Percentiles rank a stretch among this genome's conserved stretches.
phyloP scores from a whole-genome alignment of 2,113 vertebrate genomes.

The Barnardius zonarius region DNA sequence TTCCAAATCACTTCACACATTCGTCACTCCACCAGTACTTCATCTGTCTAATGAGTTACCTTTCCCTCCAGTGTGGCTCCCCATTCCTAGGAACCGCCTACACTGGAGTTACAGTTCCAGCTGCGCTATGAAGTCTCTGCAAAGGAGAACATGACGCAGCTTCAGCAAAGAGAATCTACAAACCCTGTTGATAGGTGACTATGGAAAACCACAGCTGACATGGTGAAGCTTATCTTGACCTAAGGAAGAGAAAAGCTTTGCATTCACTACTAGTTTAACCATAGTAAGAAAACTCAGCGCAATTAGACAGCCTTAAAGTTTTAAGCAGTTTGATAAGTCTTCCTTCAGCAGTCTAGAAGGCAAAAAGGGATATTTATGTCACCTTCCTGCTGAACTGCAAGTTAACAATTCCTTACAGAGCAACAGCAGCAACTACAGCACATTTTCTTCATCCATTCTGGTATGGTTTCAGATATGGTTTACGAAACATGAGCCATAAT shows the following conservation, averaged over 20 bases:
- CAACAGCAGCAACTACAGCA: neutral
- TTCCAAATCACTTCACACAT: slow-evolving; percentile 43
- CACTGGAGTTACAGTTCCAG: neutral
- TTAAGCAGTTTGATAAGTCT: neutral
- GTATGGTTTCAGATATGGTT: neutral
- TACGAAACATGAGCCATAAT: neutral
- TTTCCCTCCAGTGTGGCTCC: neutral
- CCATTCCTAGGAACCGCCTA: fast-evolving
- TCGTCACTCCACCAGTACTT: neutral
- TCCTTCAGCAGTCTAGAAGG: neutral
- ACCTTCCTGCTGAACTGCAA: neutral
- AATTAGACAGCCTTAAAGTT: neutral
- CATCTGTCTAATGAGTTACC: neutral
- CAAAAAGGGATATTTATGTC: neutral
- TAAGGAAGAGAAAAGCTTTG: neutral
- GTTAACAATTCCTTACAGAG: neutral
- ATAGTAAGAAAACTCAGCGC: neutral
- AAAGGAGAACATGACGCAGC: fast-evolving
- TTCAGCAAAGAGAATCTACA: neutral
- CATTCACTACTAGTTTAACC: neutral
- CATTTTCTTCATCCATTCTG: neutral
- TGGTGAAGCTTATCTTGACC: neutral
- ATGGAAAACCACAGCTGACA: neutral
- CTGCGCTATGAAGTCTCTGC: neutral
- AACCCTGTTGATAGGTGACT: neutral